phyloP scores from a whole-genome alignment of 37 sponge, comb jelly and placozoan species.

The Spongilla lacustris region DNA sequence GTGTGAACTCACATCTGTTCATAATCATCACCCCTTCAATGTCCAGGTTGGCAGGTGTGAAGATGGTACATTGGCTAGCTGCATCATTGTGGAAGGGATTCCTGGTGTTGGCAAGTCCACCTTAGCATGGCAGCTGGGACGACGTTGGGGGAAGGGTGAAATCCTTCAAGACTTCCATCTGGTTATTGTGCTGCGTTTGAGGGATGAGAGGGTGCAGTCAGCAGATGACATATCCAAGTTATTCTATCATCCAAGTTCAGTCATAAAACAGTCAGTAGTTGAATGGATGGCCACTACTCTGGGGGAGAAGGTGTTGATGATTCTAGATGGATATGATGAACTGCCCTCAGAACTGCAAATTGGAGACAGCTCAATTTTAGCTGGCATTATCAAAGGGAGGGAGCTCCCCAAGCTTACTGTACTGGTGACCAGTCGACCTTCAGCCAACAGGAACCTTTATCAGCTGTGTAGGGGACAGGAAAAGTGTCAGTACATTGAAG shows the following conservation, averaged over 20 bases:
- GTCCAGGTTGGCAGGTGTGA: not conserved
- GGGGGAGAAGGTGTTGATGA: conserved; percentile 5
- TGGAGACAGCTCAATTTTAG: not conserved
- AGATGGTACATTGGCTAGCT: not conserved
- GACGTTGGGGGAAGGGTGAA: not conserved
- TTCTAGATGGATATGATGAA: conserved; percentile 33
- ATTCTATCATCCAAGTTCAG: not conserved
- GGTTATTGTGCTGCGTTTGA: conserved; percentile 6
- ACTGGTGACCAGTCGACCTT: conserved; percentile 24
- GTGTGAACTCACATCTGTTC: not conserved
- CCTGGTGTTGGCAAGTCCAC: conserved; percentile 30
- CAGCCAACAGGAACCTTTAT: not conserved
- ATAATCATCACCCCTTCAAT: not conserved
- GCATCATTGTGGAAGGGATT: conserved; percentile 6
- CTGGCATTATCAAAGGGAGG: not conserved
- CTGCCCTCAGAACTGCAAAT: not conserved
- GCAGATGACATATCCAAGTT: not conserved
- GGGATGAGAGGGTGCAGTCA: conserved; percentile 6
- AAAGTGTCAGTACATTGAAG: not conserved
- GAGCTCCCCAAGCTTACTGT: not conserved
- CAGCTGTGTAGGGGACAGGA: not conserved
- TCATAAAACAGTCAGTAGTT: not conserved
- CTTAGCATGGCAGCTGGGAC: conserved; percentile 13
- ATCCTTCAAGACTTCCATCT: conserved; percentile 5
- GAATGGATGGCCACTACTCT: not conserved